Base-by-base conservation (phyloP, 1,140 invertebrate species). In the Thaumatotibia leucotreta region DNA sequence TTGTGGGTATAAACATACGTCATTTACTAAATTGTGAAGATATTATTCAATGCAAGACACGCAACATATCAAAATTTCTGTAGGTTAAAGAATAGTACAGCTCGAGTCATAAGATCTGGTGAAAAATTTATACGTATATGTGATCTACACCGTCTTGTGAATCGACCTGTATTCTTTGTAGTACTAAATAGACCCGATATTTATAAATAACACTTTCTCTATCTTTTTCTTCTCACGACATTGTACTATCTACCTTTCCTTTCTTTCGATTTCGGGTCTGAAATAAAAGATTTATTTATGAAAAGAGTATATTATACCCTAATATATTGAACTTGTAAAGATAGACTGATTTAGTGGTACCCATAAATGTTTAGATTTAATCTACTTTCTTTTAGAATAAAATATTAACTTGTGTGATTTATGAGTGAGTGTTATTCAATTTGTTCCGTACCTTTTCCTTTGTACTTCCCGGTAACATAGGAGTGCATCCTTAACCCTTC, bases 231-330 rank as follows among this genome's bases (percentile, higher is more conserved):
- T 58, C 52, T 29, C 14, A 45, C 17, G 17, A 45, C 8, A 27
- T 31, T 58, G 52, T 31, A 31, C n/a, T 14, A 27, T 58, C 52
- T 31, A 58, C 23, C 6, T 58, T 58, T 58, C 52, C 22, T 27
- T 9, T 24, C n/a, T 58, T 58, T 14, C n/a, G 4, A 58, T 29
- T 31, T 58, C 52, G 52, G 52, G 52, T 58, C 52, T 14, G 20
- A 27, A 58, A 62, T 33, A 31, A 62, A 62, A 62, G 61, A 62
- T 62, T 27, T 62, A 62, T 62, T 62, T 62, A 62, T 62, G 29
- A 33, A 62, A 33, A 62, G 52, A 62, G n/a, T 20, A 39, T 33
- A 62, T 33, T 31, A 62, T 31, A 61, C 20, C 2, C 22, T 61
- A 62, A 62, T 62, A 62, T 62, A 62, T 62, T 62, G 29, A 32